Base-by-base conservation (phyloP, 2,113 vertebrate species). In the Callipepla squamata region DNA sequence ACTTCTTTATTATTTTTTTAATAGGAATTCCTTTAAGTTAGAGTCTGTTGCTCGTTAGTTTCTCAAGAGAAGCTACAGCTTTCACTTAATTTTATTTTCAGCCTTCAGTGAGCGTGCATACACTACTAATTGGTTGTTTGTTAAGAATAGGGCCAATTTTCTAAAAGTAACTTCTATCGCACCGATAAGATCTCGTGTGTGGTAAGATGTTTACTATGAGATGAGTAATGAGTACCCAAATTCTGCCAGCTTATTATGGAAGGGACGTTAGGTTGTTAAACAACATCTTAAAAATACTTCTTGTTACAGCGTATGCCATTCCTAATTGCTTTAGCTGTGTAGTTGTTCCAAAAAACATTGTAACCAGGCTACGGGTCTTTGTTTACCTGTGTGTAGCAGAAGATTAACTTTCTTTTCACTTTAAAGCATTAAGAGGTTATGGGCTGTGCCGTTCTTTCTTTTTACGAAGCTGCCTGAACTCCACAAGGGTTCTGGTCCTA, bases 171-270 rank as follows among this genome's bases (percentile, higher is more conserved):
- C 42, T 67, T 77, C 55, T 70, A 30, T 21, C 34, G 21, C 50
- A 1, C 26, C 90, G 92, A 88, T 91, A 93, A 90, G 50, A 94
- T 94, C 94, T 93, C 65, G 45, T 66, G 63, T 94, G 85, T 67
- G 79, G 55, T 69, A 65, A 62, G 77, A 73, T 50, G 82, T 91
- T 93, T 85, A 38, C 70, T 91, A 4, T 20, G 48, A 81, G 55
- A 58, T 68, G 80, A 89, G 58, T 15, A 94, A 44, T 0, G 3
- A 66, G 38, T 28, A 53, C 59, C 68, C 69, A 48, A 80, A 85
- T 73, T 90, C 44, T 80, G 68, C 82, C 75, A 91, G 68, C 73
- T 92, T 7, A 32, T 61, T 66, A 6, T 66, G 75, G 81, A 66
- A 80, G 47, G 67, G 79, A 70, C 79, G 22, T 4, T 26, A 93